Percentiles rank a stretch among this genome's conserved stretches.
These are phyloP conservation scores for Mormyrops boulengeri DNA, from an alignment of 2,797 vertebrate species.

Conservation along the genomic window DNA sequence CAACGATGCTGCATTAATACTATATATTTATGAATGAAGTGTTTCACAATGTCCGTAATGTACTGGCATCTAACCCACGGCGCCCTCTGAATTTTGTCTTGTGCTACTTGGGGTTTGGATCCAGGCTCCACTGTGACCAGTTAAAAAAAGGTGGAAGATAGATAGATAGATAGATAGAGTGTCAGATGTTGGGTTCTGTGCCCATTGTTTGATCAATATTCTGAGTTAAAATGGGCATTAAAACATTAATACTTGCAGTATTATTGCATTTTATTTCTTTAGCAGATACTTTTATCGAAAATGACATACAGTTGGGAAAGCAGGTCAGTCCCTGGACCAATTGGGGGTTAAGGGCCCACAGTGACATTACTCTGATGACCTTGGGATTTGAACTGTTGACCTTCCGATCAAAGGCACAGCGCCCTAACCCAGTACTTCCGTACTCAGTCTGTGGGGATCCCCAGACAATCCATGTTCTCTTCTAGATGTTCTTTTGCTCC, in stretches of 20 bases:
- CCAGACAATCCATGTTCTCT: not conserved
- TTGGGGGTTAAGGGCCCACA: not conserved
- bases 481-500: not conserved
- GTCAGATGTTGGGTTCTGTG: too few species aligned
- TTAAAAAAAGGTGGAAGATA: too few species aligned
- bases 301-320: not conserved
- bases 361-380: not conserved
- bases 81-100: too few species aligned
- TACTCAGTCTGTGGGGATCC: not conserved
- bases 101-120: not conserved
- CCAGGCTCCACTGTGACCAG: not conserved
- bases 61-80: too few species aligned
- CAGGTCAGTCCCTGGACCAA: not conserved
- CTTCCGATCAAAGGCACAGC: not conserved
- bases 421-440: not conserved
- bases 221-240: too few species aligned
- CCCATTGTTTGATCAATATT: too few species aligned
- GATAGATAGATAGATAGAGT: too few species aligned
- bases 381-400: not conserved
- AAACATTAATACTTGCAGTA: not conserved
- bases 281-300: not conserved
- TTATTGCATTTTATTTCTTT: not conserved
- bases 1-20: not conserved
- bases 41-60: not conserved
- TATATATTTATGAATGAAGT: not conserved